Base-by-base conservation (phyloP, 2,888 invertebrate species). In the Blera fallax region DNA sequence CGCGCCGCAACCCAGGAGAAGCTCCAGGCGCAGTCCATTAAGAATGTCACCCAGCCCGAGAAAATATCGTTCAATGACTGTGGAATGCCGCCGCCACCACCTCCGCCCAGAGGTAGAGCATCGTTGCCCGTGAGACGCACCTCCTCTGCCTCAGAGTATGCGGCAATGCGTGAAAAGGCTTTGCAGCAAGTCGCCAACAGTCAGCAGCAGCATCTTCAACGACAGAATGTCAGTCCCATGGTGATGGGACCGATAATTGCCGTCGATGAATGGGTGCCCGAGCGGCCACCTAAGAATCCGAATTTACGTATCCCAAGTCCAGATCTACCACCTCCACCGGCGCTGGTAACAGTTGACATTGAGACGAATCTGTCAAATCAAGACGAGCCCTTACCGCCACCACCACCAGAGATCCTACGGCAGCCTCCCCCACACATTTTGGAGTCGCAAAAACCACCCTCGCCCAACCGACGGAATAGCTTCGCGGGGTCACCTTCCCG, bases 221-320 rank as follows among this genome's bases (percentile, higher is more conserved):
- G 91, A 52, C 91, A 91, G 80, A 89, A 90, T 64, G 79, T 87
- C 24, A 67, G 43, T 0, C 94, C 94, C 0, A 93, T 94, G 43
- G 95, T 95, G 69, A 92, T 94, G 50, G 94, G 94, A 0, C 94
- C 94, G 0, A 93, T 94, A 0, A 94, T 95, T 89, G 94, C 94
- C 0, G 92, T 95, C 11, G 95, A 95, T 87, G 95, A 95, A 88
- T 95, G 95, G 94, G 94, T 95, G 0, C 95, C 96, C 0, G 96
- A 95, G 88, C 92, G 96, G 87, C 96, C 96, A 10, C 96, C 96
- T 3, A 96, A 96, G 91, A 96, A 96, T 91, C 95, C 96, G 2
- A 92, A 95, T 79, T 90, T 94, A 88, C 92, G 93, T 67, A 91
- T 92, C 50, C 93, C 93, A 8, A 92, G 92, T 70, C 92, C 92